These are phyloP conservation scores for Megaceryle alcyon DNA, from an alignment of 2,797 vertebrate genomes.

Conservation along the genomic window DNA sequence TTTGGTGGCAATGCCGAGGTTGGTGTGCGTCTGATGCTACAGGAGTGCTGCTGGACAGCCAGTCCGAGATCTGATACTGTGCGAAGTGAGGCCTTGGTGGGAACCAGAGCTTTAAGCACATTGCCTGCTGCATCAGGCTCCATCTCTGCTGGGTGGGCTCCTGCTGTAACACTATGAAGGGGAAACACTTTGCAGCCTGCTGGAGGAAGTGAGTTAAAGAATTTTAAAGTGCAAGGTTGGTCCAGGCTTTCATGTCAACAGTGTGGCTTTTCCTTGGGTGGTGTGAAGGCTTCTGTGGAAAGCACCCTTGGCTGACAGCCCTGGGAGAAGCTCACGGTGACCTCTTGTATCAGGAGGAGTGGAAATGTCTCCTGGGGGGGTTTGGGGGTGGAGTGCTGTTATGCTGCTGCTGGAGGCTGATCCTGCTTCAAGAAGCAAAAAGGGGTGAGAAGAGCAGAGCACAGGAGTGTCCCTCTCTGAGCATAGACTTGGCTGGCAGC, in stretches of 20 bases:
- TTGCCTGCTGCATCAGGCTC: background rate
- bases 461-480: background rate
- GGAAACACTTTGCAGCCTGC: background rate
- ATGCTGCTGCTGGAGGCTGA: background rate
- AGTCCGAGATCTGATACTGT: accelerated
- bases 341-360: too few relatives aligned
- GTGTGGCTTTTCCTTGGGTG: background rate
- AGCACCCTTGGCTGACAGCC: background rate
- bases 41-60: background rate
- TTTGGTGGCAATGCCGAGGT: background rate
- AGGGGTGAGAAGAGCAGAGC: background rate
- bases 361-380: too few relatives aligned
- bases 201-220: background rate
- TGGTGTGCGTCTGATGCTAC: background rate
- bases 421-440: background rate
- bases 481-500: accelerated
- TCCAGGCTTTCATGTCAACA: background rate
- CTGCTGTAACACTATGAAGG: background rate
- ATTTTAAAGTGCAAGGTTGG: background rate
- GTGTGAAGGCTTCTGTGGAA: background rate
- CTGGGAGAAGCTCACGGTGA: background rate
- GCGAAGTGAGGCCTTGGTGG: background rate
- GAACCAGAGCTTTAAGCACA: background rate
- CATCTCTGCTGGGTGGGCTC: background rate
- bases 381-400: background rate